These are phyloP conservation scores for Rhombomys opimus DNA, from an alignment of 2,113 vertebrate genomes.

Conservation along the genomic window DNA sequence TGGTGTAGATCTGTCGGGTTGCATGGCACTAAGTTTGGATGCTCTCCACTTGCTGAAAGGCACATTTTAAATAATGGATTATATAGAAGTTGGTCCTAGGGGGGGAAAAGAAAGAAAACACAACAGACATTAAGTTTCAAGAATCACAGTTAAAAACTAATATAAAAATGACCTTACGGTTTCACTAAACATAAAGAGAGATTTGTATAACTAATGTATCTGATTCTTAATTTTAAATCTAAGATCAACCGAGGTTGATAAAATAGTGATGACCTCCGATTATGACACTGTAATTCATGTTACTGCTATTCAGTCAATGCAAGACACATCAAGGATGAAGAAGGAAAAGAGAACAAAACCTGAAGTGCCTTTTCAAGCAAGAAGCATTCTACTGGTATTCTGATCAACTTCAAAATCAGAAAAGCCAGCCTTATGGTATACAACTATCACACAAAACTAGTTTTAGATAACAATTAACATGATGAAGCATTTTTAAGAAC, in stretches of 20 bases:
- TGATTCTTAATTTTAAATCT: conserved; percentile 14
- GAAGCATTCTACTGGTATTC: background rate
- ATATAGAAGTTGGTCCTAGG: conserved; percentile 93
- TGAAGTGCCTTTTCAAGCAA: conserved; percentile 6
- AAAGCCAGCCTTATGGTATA: background rate
- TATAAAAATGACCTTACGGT: background rate
- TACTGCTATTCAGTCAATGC: background rate
- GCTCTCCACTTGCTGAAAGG: conserved; percentile 91
- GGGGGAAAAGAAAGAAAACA: background rate
- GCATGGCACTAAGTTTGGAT: conserved; percentile 91
- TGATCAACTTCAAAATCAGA: conserved; percentile 1
- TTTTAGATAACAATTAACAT: background rate
- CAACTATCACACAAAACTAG: background rate
- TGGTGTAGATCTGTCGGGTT: conserved; percentile 93
- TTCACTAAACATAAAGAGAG: background rate
- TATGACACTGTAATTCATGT: background rate
- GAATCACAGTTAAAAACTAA: conserved; percentile 31
- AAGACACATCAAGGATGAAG: background rate
- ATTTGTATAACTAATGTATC: conserved; percentile 6
- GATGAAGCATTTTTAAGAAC: background rate
- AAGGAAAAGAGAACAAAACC: background rate
- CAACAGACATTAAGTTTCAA: conserved; percentile 55
- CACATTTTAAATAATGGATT: conserved; percentile 90
- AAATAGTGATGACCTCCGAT: background rate
- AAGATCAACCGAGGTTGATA: background rate